Percentiles rank a stretch among this genome's conserved stretches.
Evolutionary conservation across 1,140 invertebrate species (phyloP).

Genomic region (Panagrolaimus sp.): DNA sequence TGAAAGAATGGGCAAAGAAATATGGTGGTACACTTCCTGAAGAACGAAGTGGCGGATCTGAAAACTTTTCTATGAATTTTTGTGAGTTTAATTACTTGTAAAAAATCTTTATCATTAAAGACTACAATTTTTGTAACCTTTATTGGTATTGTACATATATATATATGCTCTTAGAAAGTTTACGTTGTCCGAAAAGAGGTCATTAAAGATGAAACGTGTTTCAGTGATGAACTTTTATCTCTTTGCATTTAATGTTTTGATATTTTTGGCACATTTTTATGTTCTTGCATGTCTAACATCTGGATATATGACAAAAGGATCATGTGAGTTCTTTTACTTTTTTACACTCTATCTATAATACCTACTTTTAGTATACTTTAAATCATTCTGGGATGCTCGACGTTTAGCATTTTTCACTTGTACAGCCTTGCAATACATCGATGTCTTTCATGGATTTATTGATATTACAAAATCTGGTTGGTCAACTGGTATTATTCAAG

Average conservation of each 20-base stretch:
- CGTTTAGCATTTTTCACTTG: constrained; percentile 15
- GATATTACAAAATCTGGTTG: constrained; percentile 25
- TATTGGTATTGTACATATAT: too few relatives aligned
- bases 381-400: constrained; percentile 14
- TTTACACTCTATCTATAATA: not conserved
- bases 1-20: constrained; percentile 18
- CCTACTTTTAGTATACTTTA: constrained; percentile 17
- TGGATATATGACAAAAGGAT: not conserved
- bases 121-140: too few relatives aligned
- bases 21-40: not conserved
- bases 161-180: too few relatives aligned
- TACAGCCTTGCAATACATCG: constrained; percentile 19
- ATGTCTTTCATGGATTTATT: constrained; percentile 18
- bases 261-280: constrained; percentile 18
- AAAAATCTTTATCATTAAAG: too few relatives aligned
- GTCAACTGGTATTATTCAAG: constrained; percentile 17
- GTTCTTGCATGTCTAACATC: not conserved
- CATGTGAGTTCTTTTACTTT: not conserved
- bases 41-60: not conserved
- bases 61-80: not conserved
- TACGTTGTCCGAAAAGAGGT: too few relatives aligned
- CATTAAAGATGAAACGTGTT: not conserved
- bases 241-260: constrained; percentile 17
- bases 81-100: not conserved
- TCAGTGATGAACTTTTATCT: constrained; percentile 18